Percentiles rank a stretch among this genome's conserved stretches.
Conservation (phyloP, 2,888 invertebrate genomes). For the Phyllotreta striolata region DNA sequence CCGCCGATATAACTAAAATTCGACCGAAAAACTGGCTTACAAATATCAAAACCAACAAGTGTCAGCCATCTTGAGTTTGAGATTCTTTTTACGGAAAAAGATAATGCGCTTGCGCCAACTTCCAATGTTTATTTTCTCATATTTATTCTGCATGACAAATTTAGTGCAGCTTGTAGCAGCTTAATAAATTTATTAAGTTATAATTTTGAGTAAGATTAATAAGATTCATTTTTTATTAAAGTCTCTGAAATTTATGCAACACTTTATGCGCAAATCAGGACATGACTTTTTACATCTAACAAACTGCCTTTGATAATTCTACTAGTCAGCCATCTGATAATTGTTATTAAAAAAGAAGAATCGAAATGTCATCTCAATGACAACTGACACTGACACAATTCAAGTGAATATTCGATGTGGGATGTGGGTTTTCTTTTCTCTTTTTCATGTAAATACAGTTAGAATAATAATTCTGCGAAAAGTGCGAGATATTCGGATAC, state of each 20-base stretch:
- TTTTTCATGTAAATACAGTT: conserved; percentile 20
- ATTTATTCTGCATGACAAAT: conserved; percentile 24
- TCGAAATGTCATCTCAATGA: too few relatives aligned
- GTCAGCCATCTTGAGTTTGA: conserved; percentile 59
- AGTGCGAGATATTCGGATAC: conserved; percentile 8
- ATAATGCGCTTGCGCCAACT: conserved; percentile 66
- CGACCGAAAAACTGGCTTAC: conserved; percentile 50
- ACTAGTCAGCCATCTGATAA: too few relatives aligned
- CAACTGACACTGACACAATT: too few relatives aligned
- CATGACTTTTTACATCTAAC: too few relatives aligned
- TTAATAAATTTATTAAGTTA: too few relatives aligned
- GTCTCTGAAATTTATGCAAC: too few relatives aligned
- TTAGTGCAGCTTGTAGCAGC: conserved; percentile 1
- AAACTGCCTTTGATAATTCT: too few relatives aligned
- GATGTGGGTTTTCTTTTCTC: conserved; percentile 15
- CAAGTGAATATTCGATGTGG: neutral
- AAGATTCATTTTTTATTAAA: too few relatives aligned
- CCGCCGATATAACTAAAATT: conserved; percentile 48
- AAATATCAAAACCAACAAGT: conserved; percentile 59
- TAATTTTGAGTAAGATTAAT: too few relatives aligned
- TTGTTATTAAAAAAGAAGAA: too few relatives aligned
- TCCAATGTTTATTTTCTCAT: conserved; percentile 29
- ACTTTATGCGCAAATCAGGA: too few relatives aligned
- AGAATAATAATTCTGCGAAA: conserved; percentile 2
- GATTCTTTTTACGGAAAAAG: conserved; percentile 32